Conservation (phyloP, 2,797 vertebrate genomes). For the Streptopelia turtur region DNA sequence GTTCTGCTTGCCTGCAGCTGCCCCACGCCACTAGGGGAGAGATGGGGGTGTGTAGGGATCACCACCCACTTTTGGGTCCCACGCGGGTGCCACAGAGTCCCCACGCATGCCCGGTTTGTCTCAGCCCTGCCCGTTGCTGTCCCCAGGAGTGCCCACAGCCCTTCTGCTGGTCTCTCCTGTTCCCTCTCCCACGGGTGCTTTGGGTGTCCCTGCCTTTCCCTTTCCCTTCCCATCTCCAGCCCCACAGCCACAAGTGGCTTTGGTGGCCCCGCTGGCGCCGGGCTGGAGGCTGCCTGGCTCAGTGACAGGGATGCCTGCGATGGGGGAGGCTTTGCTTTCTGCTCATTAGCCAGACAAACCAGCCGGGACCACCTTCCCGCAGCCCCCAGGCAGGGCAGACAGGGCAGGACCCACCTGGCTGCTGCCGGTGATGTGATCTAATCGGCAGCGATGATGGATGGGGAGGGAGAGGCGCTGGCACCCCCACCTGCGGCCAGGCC, state of each 20-base stretch:
- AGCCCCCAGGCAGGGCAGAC: conserved; percentile 5
- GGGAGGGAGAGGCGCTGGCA: not conserved
- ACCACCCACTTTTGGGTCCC: not conserved
- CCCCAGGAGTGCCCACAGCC: not conserved
- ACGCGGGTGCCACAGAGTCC: not conserved
- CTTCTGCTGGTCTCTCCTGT: not conserved
- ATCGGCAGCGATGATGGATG: not conserved
- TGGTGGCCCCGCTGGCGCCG: not conserved
- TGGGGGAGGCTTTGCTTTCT: not conserved
- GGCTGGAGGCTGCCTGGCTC: conserved; percentile 30
- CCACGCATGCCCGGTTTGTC: not conserved
- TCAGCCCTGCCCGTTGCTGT: not conserved
- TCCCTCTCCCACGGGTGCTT: not conserved
- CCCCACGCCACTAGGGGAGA: not conserved
- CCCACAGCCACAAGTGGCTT: not conserved
- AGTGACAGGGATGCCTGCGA: not conserved
- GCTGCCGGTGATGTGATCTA: not conserved
- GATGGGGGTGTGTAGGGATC: rapidly evolving
- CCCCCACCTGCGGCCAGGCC: not conserved
- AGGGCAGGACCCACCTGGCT: not conserved
- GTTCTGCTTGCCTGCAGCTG: not conserved
- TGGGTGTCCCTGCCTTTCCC: not conserved
- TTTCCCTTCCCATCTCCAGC: not conserved
- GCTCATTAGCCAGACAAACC: conserved; percentile 35
- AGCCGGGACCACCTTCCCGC: not conserved